phyloP scores from a whole-genome alignment of 2,113 vertebrate genomes.

The Notiomystis cincta region DNA sequence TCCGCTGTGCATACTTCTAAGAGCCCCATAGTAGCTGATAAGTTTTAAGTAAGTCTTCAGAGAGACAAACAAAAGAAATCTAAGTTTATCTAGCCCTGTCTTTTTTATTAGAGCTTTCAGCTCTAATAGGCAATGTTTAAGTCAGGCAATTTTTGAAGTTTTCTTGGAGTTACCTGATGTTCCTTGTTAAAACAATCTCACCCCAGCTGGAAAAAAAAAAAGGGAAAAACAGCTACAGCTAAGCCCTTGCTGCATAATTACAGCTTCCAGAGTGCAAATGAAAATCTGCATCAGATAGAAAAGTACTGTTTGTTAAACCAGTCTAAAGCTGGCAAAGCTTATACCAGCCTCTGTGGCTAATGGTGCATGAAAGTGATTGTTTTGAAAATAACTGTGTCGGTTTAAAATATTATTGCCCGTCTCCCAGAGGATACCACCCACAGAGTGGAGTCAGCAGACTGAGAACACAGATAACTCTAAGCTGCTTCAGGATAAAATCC shows the following conservation, averaged over 20 bases:
- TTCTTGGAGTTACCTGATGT: not conserved
- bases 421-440: slow-evolving; percentile 29
- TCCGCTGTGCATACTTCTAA: not conserved
- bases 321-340: not conserved
- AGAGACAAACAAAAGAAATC: not conserved
- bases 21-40: not conserved
- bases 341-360: not conserved
- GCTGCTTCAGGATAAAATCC: not conserved
- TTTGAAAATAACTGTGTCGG: not conserved
- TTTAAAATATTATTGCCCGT: slow-evolving; percentile 20
- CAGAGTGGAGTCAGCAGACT: not conserved
- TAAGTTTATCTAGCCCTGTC: not conserved
- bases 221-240: not conserved
- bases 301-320: not conserved
- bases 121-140: not conserved
- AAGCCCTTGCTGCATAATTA: not conserved
- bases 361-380: not conserved
- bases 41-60: not conserved
- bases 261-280: not conserved
- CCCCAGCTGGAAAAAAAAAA: not conserved
- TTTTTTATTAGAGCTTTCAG: not conserved
- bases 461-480: not conserved
- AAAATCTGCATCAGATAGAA: not conserved
- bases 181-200: not conserved
- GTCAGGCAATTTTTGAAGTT: not conserved